Base-by-base conservation (phyloP, 2,797 vertebrate species). In the Artibeus jamaicensis region DNA sequence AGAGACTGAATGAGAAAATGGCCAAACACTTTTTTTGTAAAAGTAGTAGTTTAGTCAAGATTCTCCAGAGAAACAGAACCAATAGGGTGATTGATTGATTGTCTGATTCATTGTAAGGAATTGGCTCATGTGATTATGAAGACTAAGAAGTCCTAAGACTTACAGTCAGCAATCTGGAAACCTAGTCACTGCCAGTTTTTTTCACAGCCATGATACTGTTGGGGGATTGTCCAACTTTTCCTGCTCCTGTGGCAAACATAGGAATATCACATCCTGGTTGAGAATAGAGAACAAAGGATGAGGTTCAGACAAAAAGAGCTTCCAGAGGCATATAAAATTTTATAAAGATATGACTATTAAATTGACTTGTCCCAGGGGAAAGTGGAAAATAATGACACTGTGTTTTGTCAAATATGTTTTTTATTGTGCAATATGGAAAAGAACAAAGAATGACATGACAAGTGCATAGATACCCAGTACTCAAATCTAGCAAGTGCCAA, bases 341-440 rank as follows among this genome's bases (percentile, higher is more conserved):
- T 93, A 76, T 26, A 8, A 86, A 68, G 55, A 62, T 65, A 86
- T 50, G 85, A 91, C 42, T 81, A 81, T 79, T 76, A 89, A 42
- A 90, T 11, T 81, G 89, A 59, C 70, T 71, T 68, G 86, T 76
- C 81, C 83, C 19, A 39, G 26, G 48, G 89, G 76, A 71, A 89
- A 96, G 81, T 76, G 78, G 86, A 92, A 95, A 86, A 85, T 50
- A 89, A 91, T 65, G 76, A 44, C 34, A 83, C 42, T 16, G 50
- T 55, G 34, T 76, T 94, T 89, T 44, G 53, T 79, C 55, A 84
- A 89, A 89, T 59, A 37, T 29, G 29, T 55, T 67, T 92, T 87
- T 89, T 53, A 70, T 88, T 81, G 39, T 67, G 70, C 57, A 89
- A 46, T 87, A 55, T 3, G 48, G 26, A 42, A 76, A 94, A 46